These are phyloP conservation scores for Ichneumoninae sp. DNA, from an alignment of 2,888 invertebrate species.

Conservation along the genomic window DNA sequence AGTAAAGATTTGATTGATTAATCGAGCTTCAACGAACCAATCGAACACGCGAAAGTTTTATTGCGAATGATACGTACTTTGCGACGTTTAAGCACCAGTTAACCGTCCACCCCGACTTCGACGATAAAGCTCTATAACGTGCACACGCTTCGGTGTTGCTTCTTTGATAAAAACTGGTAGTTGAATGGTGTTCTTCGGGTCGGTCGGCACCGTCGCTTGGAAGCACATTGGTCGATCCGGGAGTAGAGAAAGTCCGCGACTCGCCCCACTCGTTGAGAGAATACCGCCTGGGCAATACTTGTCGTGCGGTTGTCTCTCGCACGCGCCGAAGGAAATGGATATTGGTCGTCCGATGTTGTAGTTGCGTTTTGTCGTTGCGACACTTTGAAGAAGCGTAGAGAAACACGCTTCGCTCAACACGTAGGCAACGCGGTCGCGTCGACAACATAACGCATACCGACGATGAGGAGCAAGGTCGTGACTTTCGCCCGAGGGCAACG, in stretches of 20 bases:
- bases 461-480: conserved; percentile 36
- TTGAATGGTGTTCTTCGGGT: conserved; percentile 75
- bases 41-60: background rate
- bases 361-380: conserved; percentile 36
- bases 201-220: conserved; percentile 40
- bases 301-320: conserved; percentile 1
- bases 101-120: conserved; percentile 31
- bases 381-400: conserved; percentile 22
- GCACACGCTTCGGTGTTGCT: conserved; percentile 71
- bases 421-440: background rate
- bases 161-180: conserved; percentile 82
- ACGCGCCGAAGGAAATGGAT: conserved; percentile 5
- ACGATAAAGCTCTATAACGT: conserved; percentile 43
- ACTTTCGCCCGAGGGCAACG: conserved; percentile 11
- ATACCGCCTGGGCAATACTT: conserved; percentile 36
- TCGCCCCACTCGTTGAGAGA: conserved; percentile 58
- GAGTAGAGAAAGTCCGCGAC: conserved; percentile 65
- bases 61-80: conserved; percentile 57
- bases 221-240: conserved; percentile 56
- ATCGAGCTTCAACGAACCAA: background rate
- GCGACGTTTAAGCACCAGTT: conserved; percentile 28
- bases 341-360: conserved; percentile 1
- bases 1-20: background rate
- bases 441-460: conserved; percentile 46
- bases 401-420: background rate